phyloP scores from a whole-genome alignment of 2,888 invertebrate genomes.

The Patella caerulea region DNA sequence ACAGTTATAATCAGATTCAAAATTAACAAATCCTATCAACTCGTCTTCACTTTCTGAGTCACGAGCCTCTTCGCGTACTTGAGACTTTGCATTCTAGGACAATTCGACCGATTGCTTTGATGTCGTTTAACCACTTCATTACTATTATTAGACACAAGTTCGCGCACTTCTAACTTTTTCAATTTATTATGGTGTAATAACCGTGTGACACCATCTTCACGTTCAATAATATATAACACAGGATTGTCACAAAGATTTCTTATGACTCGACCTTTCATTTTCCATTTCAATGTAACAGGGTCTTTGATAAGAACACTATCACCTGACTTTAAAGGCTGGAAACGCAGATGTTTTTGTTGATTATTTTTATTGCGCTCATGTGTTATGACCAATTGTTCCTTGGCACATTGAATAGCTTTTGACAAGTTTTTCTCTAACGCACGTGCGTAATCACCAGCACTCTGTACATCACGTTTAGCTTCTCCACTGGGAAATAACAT shows the following conservation, averaged over 20 bases:
- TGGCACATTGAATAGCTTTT: neutral
- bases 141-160: neutral
- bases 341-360: neutral
- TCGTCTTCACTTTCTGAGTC: too few species aligned
- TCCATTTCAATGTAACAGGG: neutral
- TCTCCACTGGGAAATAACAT: neutral
- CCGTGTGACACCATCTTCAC: neutral
- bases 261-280: neutral
- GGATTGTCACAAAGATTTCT: neutral
- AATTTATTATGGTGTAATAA: constrained; percentile 7
- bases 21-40: too few species aligned
- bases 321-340: neutral
- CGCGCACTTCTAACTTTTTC: neutral
- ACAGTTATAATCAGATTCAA: too few species aligned
- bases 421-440: neutral
- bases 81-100: too few species aligned
- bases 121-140: neutral
- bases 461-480: neutral
- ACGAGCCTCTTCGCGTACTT: neutral
- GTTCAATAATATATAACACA: neutral
- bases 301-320: constrained; percentile 3
- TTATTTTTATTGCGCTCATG: neutral
- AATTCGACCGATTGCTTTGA: neutral
- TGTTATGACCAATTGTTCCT: neutral
- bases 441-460: neutral